Evolutionary conservation across 1,140 invertebrate genomes (phyloP).

Genomic region (Plectrocnemia conspersa): DNA sequence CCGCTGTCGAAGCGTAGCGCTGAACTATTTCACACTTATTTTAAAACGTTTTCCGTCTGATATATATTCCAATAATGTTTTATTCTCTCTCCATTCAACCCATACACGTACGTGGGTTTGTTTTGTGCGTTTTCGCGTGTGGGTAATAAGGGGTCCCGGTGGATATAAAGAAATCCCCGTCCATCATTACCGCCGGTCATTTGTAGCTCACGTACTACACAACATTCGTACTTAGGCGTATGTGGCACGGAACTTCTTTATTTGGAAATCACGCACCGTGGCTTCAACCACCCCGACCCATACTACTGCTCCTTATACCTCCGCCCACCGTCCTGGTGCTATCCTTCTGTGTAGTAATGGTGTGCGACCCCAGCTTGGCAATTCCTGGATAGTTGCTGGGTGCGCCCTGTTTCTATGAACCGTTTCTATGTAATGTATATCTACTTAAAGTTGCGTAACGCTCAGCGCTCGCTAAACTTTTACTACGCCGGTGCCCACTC

Average conservation of each 20-base stretch:
- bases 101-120: too few species aligned
- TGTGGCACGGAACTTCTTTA: conserved; percentile 28
- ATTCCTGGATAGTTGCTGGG: conserved; percentile 22
- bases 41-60: too few species aligned
- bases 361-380: neutral
- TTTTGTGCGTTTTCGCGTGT: too few species aligned
- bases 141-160: too few species aligned
- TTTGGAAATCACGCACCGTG: conserved; percentile 30
- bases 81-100: too few species aligned
- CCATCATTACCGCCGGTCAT: conserved; percentile 31
- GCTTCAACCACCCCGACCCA: conserved; percentile 7
- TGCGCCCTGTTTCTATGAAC: conserved; percentile 20
- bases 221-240: conserved; percentile 23
- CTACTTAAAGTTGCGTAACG: neutral
- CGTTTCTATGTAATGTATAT: neutral
- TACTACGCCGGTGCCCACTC: neutral
- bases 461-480: neutral
- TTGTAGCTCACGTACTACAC: conserved; percentile 28
- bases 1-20: too few species aligned
- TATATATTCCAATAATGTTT: too few species aligned
- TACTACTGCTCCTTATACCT: neutral
- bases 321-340: too few species aligned
- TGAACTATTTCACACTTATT: too few species aligned
- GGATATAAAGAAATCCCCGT: conserved; percentile 8
- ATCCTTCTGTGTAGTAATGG: too few species aligned